Evolutionary conservation across 2,797 vertebrate genomes (phyloP).

Genomic region (Acropternis orthonyx): DNA sequence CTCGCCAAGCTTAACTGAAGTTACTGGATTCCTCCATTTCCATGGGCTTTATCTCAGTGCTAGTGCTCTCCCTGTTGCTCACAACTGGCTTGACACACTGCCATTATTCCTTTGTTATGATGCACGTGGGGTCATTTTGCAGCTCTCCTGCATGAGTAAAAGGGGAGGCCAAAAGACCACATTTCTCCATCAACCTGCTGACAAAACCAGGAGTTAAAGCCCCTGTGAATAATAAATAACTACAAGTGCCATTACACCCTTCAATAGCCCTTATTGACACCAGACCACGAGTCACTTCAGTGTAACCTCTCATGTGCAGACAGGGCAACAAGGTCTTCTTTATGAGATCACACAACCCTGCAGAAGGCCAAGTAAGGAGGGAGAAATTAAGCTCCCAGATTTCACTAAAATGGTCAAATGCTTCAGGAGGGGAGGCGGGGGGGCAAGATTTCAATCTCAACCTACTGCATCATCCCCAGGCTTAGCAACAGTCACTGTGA

Average conservation of each 20-base stretch:
- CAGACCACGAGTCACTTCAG: accelerated
- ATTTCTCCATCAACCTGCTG: background rate
- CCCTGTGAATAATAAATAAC: background rate
- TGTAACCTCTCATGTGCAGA: background rate
- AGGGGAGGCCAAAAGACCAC: background rate
- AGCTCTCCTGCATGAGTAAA: background rate
- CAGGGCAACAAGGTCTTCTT: background rate
- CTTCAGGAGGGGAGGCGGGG: accelerated
- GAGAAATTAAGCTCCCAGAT: background rate
- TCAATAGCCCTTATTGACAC: background rate
- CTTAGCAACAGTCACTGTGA: background rate
- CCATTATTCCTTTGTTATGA: background rate
- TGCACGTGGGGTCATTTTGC: background rate
- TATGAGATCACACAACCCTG: background rate
- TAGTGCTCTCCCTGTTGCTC: background rate
- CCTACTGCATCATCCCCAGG: background rate
- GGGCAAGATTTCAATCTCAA: background rate
- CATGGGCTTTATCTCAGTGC: background rate
- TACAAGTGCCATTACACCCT: background rate
- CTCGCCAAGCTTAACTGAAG: background rate
- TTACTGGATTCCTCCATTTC: background rate
- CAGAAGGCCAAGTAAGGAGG: background rate
- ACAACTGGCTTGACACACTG: accelerated
- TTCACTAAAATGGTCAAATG: background rate
- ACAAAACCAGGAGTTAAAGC: background rate